Percentiles rank a stretch among this genome's conserved stretches.
phyloP scores from a whole-genome alignment of 92 coral and sea anemone species.

The Heteractis magnifica region DNA sequence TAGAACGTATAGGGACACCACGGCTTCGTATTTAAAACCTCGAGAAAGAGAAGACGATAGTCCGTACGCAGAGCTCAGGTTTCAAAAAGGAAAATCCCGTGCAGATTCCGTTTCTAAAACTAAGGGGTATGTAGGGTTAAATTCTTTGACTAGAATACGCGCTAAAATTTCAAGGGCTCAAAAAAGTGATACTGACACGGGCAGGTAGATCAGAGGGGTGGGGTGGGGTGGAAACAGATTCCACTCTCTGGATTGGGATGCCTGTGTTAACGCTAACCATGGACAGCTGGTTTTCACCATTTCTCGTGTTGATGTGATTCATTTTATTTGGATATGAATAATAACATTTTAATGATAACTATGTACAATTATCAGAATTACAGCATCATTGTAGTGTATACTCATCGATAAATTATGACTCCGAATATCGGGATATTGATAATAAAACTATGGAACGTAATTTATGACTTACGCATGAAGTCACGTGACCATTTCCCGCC shows the following conservation, averaged over 20 bases:
- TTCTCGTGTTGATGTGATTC: too few species aligned
- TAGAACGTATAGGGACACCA: neutral
- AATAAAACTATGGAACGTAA: neutral
- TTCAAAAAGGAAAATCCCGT: neutral
- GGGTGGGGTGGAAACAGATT: neutral
- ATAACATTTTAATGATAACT: too few species aligned
- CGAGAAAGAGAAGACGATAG: neutral
- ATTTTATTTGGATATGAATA: too few species aligned
- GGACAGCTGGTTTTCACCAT: neutral
- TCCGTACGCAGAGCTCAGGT: neutral
- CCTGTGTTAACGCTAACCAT: neutral
- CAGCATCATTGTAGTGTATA: too few species aligned
- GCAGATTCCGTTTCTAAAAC: neutral
- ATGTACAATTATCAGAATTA: too few species aligned
- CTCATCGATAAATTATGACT: too few species aligned
- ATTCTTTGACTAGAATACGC: constrained; percentile 3
- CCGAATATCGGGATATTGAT: neutral
- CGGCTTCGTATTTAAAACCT: neutral
- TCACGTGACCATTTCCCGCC: neutral
- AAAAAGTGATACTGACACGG: neutral
- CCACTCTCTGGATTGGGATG: neutral
- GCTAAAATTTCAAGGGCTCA: neutral
- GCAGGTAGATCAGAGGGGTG: neutral
- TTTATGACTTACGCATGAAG: neutral
- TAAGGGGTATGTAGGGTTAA: neutral